Conservation (phyloP, 2,797 vertebrate genomes). For the Ptychobarbus kaznakovi region DNA sequence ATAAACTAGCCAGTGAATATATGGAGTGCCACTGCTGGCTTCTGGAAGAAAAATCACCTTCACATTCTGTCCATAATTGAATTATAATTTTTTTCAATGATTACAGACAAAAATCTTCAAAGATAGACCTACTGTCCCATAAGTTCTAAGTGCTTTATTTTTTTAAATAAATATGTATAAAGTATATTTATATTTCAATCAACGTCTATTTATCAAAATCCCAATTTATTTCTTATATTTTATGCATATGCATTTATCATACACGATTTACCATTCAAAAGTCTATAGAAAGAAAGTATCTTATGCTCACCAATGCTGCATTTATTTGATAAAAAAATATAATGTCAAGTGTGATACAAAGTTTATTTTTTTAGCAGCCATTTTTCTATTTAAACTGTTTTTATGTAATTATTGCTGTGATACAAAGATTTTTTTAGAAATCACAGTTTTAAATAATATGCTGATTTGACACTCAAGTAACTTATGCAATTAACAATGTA, state of each 20-base stretch:
- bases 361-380: no score
- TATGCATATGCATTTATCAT: no score
- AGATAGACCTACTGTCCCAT: not conserved
- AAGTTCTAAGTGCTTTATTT: not conserved
- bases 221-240: not conserved
- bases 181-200: not conserved
- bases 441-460: not conserved
- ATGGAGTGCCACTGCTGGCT: not conserved
- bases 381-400: no score
- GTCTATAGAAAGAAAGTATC: no score
- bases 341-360: no score
- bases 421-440: not conserved
- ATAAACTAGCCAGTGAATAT: constrained; percentile 3
- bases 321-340: no score
- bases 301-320: no score
- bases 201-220: not conserved
- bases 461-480: not conserved
- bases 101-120: not conserved
- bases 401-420: no score
- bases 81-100: not conserved
- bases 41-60: not conserved
- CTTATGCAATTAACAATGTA: not conserved
- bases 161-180: not conserved
- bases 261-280: no score
- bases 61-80: not conserved